Conservation (phyloP, 1,140 invertebrate genomes). For the Saxidomus purpurata region DNA sequence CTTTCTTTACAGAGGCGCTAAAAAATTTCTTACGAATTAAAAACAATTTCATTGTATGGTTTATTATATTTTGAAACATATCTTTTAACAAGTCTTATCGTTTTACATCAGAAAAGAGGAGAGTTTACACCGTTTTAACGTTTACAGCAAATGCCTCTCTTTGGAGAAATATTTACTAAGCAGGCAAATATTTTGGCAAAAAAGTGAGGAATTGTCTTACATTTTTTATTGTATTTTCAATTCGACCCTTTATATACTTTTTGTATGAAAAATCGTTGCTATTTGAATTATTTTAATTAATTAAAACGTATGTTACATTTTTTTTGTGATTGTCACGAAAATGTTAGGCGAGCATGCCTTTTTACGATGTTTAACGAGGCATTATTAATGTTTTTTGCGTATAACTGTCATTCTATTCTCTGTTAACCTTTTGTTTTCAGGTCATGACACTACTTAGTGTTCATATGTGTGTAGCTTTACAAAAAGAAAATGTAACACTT, state of each 20-base stretch:
- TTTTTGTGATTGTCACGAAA: neutral
- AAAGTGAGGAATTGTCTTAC: too few species aligned
- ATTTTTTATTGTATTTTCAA: too few species aligned
- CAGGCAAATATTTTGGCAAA: too few species aligned
- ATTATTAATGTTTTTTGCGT: neutral
- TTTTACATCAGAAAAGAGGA: too few species aligned
- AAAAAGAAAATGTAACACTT: neutral
- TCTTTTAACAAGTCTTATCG: too few species aligned
- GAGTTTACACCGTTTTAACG: too few species aligned
- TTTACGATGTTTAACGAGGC: neutral
- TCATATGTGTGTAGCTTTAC: neutral
- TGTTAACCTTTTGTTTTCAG: neutral
- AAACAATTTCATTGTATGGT: too few species aligned
- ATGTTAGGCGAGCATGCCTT: neutral
- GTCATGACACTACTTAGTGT: slow-evolving; percentile 25
- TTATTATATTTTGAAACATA: too few species aligned
- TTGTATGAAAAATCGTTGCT: neutral
- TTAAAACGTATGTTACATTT: neutral
- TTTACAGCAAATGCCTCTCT: too few species aligned
- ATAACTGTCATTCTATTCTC: neutral
- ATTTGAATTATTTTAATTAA: neutral
- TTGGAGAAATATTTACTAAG: too few species aligned
- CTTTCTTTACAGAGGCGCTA: too few species aligned
- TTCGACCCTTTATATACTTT: neutral
- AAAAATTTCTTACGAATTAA: too few species aligned